A percentile compares a stretch with the other conserved stretches of the same genome.
Evolutionary conservation across 2,113 vertebrate species (phyloP).

Genomic region (Pseudorhombus dupliciocellatus): DNA sequence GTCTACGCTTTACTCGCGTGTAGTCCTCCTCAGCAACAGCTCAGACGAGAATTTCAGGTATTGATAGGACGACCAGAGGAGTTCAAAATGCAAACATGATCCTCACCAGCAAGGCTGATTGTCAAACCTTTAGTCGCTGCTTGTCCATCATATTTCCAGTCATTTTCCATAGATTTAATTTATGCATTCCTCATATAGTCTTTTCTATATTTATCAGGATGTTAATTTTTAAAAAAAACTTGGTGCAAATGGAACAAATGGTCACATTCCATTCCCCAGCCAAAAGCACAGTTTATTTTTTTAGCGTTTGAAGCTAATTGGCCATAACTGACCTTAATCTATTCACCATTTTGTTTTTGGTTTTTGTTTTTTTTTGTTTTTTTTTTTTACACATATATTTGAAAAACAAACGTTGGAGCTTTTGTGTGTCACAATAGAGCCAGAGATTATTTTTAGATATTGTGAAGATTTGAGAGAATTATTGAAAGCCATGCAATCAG

Average conservation of each 20-base stretch:
- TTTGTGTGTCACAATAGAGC: background rate
- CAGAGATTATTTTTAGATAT: conserved; percentile 36
- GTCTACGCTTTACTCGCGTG: background rate
- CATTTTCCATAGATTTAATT: conserved; percentile 34
- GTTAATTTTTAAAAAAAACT: conserved; percentile 41
- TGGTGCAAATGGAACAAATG: background rate
- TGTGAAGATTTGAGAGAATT: conserved; percentile 11
- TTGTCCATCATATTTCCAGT: conserved; percentile 38
- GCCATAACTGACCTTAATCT: conserved; percentile 2
- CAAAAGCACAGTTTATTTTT: conserved; percentile 1
- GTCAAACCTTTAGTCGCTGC: conserved; percentile 32
- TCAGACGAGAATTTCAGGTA: conserved; percentile 43
- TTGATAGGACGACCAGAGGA: conserved; percentile 22
- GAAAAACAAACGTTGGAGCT: conserved; percentile 24
- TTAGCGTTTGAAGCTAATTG: conserved; percentile 22
- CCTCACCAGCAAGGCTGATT: conserved; percentile 61
- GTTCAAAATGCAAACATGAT: conserved; percentile 42
- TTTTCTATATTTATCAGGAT: conserved; percentile 55
- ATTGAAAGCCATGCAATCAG: conserved; percentile 1
- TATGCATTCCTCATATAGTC: conserved; percentile 57
- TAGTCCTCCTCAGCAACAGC: background rate
- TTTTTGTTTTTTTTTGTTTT: background rate
- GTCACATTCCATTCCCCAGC: conserved; percentile 26
- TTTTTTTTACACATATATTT: conserved; percentile 5
- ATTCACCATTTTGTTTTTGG: background rate